Conservation (phyloP, 2,113 vertebrate genomes). For the Myxocyprinus asiaticus region DNA sequence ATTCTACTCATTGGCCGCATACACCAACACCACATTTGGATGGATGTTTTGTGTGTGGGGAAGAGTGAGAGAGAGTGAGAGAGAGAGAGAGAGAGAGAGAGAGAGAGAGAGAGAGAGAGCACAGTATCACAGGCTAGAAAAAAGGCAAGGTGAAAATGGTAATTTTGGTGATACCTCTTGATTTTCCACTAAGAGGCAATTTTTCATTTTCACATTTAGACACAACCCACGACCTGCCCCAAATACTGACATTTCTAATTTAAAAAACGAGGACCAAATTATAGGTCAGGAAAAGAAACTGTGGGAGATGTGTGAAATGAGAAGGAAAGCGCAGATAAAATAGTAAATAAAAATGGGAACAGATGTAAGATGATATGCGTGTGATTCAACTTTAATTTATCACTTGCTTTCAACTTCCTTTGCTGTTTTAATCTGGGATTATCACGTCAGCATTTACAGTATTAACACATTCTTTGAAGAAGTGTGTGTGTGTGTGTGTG, state of each 20-base stretch:
- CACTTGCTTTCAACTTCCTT: conserved; percentile 1
- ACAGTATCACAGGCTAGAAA: neutral
- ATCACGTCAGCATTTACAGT: neutral
- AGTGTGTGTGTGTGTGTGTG: neutral
- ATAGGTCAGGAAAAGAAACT: neutral
- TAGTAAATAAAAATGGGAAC: neutral
- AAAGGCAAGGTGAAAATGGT: neutral
- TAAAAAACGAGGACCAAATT: conserved; percentile 30
- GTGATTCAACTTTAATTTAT: neutral
- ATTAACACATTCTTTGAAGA: neutral
- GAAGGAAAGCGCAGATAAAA: conserved; percentile 7
- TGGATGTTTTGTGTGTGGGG: neutral
- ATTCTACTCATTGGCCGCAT: conserved; percentile 60
- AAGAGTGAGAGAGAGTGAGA: neutral
- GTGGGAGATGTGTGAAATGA: neutral
- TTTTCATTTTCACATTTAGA: conserved; percentile 30
- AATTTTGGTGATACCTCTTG: conserved; percentile 29
- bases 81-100: neutral
- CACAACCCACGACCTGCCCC: conserved; percentile 18
- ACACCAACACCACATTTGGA: conserved; percentile 3
- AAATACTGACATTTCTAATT: conserved; percentile 25
- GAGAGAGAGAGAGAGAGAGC: neutral
- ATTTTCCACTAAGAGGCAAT: conserved; percentile 32
- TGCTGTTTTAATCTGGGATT: neutral
- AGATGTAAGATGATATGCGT: conserved; percentile 7